Evolutionary conservation across 2,113 vertebrate genomes (phyloP).

Genomic region (Phycodurus eques): DNA sequence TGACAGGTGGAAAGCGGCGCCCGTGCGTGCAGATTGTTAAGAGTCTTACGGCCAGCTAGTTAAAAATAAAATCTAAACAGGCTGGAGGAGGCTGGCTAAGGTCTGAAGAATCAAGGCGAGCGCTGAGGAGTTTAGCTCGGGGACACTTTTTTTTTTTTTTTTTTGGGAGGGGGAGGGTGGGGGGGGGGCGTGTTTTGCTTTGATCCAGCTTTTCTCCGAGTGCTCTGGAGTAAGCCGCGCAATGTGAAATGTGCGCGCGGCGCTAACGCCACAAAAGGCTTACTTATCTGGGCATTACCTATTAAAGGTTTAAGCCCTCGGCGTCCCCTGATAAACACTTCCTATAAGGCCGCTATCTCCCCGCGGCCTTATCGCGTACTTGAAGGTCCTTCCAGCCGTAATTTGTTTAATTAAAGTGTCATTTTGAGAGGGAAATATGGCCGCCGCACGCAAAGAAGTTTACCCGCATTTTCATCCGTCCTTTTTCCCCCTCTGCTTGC

Average conservation of each 20-base stretch:
- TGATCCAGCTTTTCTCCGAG: conserved; percentile 58
- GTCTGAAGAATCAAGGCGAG: conserved; percentile 28
- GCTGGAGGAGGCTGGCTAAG: conserved; percentile 30
- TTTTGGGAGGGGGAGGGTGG: not conserved
- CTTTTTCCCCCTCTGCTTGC: conserved; percentile 16
- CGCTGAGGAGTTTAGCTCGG: conserved; percentile 44
- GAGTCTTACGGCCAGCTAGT: conserved; percentile 53
- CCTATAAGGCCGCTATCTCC: conserved; percentile 77
- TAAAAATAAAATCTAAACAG: conserved; percentile 27
- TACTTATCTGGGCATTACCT: conserved; percentile 82
- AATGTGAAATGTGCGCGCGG: conserved; percentile 72
- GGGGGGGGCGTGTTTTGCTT: conserved; percentile 41
- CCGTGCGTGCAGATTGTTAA: conserved; percentile 52
- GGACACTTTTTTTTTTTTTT: conserved; percentile 43
- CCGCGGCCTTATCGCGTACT: conserved; percentile 68
- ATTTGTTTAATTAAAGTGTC: conserved; percentile 85
- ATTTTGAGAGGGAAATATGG: conserved; percentile 76
- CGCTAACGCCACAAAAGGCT: conserved; percentile 77
- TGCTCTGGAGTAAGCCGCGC: conserved; percentile 70
- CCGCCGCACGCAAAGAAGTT: conserved; percentile 70
- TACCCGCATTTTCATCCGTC: conserved; percentile 38
- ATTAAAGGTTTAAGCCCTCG: conserved; percentile 79
- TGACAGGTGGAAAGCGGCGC: conserved; percentile 57
- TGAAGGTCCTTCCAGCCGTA: conserved; percentile 76
- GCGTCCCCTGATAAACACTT: conserved; percentile 75